These are phyloP conservation scores for Allophyes oxyacanthae DNA, from an alignment of 2,888 invertebrate genomes.

Conservation along the genomic window DNA sequence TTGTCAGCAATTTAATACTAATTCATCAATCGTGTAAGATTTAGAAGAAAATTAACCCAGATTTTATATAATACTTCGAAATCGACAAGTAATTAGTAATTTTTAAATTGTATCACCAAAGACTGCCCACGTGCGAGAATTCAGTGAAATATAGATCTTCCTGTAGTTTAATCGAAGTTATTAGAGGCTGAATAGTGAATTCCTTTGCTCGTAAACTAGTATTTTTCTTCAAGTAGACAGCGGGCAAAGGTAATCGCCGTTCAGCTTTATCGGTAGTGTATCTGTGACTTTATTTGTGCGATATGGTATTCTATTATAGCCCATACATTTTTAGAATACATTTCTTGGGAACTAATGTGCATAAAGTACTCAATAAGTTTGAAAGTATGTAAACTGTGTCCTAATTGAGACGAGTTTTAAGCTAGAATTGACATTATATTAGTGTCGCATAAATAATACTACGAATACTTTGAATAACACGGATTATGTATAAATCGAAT, in stretches of 20 bases:
- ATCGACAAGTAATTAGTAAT: conserved; percentile 27
- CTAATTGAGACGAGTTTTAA: background rate
- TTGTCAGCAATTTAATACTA: conserved; percentile 12
- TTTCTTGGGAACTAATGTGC: conserved; percentile 13
- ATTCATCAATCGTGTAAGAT: conserved; percentile 17
- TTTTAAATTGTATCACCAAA: conserved; percentile 61
- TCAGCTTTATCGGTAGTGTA: conserved; percentile 14
- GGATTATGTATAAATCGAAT: conserved; percentile 17
- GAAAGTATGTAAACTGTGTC: conserved; percentile 8
- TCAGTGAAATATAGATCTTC: conserved; percentile 58
- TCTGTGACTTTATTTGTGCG: conserved; percentile 19
- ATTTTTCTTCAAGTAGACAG: background rate
- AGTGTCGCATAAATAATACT: conserved; percentile 17
- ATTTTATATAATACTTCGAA: conserved; percentile 33
- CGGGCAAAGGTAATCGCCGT: conserved; percentile 16
- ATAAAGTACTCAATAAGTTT: conserved; percentile 1
- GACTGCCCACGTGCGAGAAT: conserved; percentile 63
- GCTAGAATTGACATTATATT: conserved; percentile 5
- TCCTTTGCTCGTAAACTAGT: conserved; percentile 15
- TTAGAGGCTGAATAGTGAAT: conserved; percentile 24
- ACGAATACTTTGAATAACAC: conserved; percentile 11
- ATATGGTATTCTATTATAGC: conserved; percentile 7
- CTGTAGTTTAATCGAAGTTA: conserved; percentile 51
- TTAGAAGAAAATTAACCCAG: conserved; percentile 15
- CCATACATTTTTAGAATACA: background rate